Base-by-base conservation (phyloP, 2,113 vertebrate genomes). In the Marcusenius ussheri region DNA sequence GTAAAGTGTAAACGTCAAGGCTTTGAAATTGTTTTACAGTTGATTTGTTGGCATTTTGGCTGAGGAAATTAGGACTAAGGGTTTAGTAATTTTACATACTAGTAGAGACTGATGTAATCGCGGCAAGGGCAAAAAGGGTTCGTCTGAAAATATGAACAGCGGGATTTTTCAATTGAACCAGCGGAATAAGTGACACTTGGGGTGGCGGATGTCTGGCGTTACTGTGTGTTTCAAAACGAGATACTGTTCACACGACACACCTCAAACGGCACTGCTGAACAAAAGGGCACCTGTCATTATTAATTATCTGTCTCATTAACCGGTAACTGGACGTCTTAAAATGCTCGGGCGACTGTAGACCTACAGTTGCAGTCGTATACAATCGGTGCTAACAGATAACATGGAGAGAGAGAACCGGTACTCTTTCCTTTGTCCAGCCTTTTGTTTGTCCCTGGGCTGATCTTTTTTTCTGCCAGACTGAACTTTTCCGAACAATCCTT, bases 371-470 rank as follows among this genome's bases (percentile, higher is more conserved):
- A n/a, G 9, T 45, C 21, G 83, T 84, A n/a, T 47, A 84, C 45
- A 84, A 47, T 84, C 45, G 83, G 83, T 84, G 83, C 83, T 84
- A 84, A 84, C 83, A 47, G 7, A 84, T 84, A 11, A 39, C n/a
- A 35, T 42, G 35, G 31, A 39, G 39, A 42, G 35, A 80, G 45
- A 84, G 83, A n/a, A 84, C 83, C 45, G 83, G 45, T 45, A 24
- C 83, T 84, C 83, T 46, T 47, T 84, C 31, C 74, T 80, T 42
- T 80, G 74, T 42, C 35, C 31, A 42, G 74, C 74, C 35, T 80
- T 42, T 42, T 80, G 74, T 80, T 80, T 42, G 74, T 77, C 70
- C 11, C 35, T 77, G 5, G 15, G 13, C 35, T 39, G 70, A 74
- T 74, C 13, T 39, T 77, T 62, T 31, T 31, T 70, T 70, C 27